Evolutionary conservation across 2,797 vertebrate genomes (phyloP), one percentile per base, ranked within the genome.

Genomic region (Spinus pinus): DNA sequence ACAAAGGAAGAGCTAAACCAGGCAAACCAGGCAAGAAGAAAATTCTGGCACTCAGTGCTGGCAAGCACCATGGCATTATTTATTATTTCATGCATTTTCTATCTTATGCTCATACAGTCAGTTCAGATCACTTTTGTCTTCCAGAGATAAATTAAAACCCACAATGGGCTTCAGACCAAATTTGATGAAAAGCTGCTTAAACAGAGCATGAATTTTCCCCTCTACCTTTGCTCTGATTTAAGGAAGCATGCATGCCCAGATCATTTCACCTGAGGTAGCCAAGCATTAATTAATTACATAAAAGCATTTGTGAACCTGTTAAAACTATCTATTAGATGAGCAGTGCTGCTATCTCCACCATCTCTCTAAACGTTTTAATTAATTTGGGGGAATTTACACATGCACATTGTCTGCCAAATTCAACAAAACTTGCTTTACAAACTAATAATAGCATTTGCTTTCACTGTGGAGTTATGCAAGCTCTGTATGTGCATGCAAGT

Each of bases 401-500:
- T 90, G 80, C 54, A 88, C 0, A 0, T 53, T 73, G 64, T 28
- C 87, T 81, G 77, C 94, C 71, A 67, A 67, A 65, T 83, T 90
- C 93, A 95, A 95, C 91, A 92, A 22, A 73, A 75, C n/a, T 81
- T 30, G 51, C 83, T 95, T 89, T 96, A 95, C 87, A 94, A 95
- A 97, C 95, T 96, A 97, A 95, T 95, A 96, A 96, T 96, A 96
- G 94, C 95, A 90, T 79, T 95, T 96, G 91, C 91, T 95, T 95
- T 94, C 93, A 78, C 85, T 58, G 82, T 74, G 61, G 75, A 94
- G 75, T 94, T 94, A 90, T 95, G 86, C 94, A 94, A 94, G 79
- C 39, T 85, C 88, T 94, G 96, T 95, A 71, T 86, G 67, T 86
- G 86, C 92, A 86, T 90, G 94, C 80, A 95, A 64, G 56, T 22